phyloP scores from a whole-genome alignment of 2,888 invertebrate species.

The Hydrotaea cyrtoneurina region DNA sequence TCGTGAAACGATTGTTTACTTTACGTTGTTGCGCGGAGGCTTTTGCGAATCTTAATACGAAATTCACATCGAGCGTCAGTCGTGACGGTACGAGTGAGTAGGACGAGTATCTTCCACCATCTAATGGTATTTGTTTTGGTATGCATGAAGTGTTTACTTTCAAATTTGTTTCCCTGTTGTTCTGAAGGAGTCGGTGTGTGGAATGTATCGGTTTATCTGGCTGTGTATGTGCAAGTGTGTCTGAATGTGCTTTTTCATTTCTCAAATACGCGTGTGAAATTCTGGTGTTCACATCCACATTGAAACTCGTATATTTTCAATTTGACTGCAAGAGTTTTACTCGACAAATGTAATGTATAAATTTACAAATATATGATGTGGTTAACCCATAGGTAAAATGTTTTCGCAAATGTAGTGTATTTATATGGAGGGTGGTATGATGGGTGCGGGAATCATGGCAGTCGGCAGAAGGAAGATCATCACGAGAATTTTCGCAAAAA shows the following conservation, averaged over 20 bases:
- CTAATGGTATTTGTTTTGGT: slow-evolving; percentile 60
- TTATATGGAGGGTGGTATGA: not conserved
- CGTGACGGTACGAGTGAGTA: not conserved
- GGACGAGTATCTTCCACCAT: not conserved
- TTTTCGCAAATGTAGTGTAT: slow-evolving; percentile 1
- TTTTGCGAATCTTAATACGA: slow-evolving; percentile 48
- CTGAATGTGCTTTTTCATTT: slow-evolving; percentile 50
- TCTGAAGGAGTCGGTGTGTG: slow-evolving; percentile 24
- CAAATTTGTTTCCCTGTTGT: slow-evolving; percentile 64
- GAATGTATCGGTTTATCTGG: not conserved
- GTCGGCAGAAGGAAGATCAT: too few species aligned
- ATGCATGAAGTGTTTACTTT: slow-evolving; percentile 69
- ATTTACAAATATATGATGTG: slow-evolving; percentile 66
- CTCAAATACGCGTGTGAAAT: slow-evolving; percentile 66
- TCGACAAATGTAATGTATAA: slow-evolving; percentile 65
- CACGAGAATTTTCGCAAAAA: too few species aligned
- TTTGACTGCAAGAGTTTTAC: slow-evolving; percentile 56
- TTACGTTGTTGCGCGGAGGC: slow-evolving; percentile 37
- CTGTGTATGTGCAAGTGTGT: slow-evolving; percentile 36
- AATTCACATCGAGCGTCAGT: slow-evolving; percentile 1
- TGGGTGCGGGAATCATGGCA: not conserved
- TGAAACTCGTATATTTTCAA: slow-evolving; percentile 50
- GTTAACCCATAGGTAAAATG: slow-evolving; percentile 65
- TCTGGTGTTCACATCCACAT: slow-evolving; percentile 41
- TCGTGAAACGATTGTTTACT: slow-evolving; percentile 4